Evolutionary conservation across 2,797 vertebrate genomes (phyloP).

Genomic region (Aeoliscus strigatus): DNA sequence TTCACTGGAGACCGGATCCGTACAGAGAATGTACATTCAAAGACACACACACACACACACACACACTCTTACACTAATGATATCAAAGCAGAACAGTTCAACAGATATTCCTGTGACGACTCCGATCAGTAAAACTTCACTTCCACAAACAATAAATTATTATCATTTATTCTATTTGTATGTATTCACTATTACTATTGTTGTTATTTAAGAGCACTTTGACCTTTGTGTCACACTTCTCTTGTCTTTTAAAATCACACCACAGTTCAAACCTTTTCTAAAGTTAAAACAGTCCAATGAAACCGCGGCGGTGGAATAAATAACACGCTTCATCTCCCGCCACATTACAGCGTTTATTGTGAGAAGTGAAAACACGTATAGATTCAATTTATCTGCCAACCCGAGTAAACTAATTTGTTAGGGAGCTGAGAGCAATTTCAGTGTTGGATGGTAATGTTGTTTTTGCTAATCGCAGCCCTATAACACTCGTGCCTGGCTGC

Average conservation of each 20-base stretch:
- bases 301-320: conserved; percentile 22
- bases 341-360: conserved; percentile 25
- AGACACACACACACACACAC: background rate
- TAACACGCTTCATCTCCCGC: conserved; percentile 7
- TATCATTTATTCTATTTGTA: no score
- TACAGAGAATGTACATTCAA: conserved; percentile 8
- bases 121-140: no score
- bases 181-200: no score
- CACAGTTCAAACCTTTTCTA: no score
- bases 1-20: conserved; percentile 30
- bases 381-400: conserved; percentile 37
- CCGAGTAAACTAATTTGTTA: conserved; percentile 52
- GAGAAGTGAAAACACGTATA: conserved; percentile 32
- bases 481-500: conserved; percentile 62
- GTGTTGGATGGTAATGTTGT: conserved; percentile 62
- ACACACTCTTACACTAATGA: no score
- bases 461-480: conserved; percentile 68
- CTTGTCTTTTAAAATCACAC: no score
- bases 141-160: no score
- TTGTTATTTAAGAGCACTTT: no score
- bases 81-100: no score
- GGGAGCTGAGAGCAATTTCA: conserved; percentile 47
- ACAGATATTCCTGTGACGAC: no score
- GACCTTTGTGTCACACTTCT: no score
- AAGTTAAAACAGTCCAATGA: no score